Evolutionary conservation across 2,797 vertebrate genomes (phyloP).

Genomic region (Sebastes itinus): DNA sequence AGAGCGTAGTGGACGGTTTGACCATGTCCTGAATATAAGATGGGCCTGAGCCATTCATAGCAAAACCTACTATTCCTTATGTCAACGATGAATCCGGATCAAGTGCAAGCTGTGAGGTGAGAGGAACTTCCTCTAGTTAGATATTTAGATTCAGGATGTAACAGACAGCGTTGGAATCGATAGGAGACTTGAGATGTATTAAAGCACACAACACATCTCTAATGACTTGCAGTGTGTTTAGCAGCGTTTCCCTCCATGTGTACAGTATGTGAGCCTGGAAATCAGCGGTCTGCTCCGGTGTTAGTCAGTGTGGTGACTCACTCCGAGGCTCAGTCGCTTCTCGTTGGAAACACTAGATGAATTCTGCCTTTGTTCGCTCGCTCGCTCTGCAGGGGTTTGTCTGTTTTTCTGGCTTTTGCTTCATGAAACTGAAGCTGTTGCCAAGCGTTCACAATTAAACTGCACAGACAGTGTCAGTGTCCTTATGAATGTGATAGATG

Average conservation of each 20-base stretch:
- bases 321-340: constrained; percentile 2
- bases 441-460: constrained; percentile 44
- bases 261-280: constrained; percentile 8
- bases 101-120: background rate
- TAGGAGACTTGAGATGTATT: background rate
- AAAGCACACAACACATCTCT: background rate
- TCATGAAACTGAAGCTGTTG: constrained; percentile 48
- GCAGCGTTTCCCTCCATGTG: constrained; percentile 21
- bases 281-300: background rate
- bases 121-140: background rate
- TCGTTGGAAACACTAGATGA: constrained; percentile 15
- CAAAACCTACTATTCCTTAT: background rate
- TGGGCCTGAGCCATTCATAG: background rate
- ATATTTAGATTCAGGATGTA: too few relatives aligned
- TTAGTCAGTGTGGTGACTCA: constrained; percentile 48
- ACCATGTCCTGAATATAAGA: background rate
- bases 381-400: constrained; percentile 45
- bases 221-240: constrained; percentile 17
- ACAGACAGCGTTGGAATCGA: background rate
- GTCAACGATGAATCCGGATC: too few relatives aligned
- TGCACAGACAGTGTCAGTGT: constrained; percentile 18
- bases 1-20: too few relatives aligned
- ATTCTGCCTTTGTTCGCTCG: constrained; percentile 43
- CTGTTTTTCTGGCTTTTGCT: constrained; percentile 51
- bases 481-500: constrained; percentile 45